Evolutionary conservation across 2,797 vertebrate genomes (phyloP).

Genomic region (Hippocampus kuda): DNA sequence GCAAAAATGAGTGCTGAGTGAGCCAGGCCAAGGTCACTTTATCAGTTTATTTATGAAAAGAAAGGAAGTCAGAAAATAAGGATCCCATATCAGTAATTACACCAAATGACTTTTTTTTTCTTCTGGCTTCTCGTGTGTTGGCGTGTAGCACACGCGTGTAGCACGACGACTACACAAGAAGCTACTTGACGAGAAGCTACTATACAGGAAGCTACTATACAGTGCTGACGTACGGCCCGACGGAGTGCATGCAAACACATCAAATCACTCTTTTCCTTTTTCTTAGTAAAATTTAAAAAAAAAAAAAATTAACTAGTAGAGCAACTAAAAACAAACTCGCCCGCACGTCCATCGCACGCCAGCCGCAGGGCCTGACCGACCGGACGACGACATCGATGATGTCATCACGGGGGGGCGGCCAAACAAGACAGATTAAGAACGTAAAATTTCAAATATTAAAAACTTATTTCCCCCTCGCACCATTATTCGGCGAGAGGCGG

Average conservation of each 20-base stretch:
- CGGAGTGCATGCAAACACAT: constrained; percentile 94
- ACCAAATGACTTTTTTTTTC: constrained; percentile 65
- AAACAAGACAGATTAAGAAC: not conserved
- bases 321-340: constrained; percentile 59
- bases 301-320: constrained; percentile 74
- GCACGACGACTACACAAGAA: constrained; percentile 1
- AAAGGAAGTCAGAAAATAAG: constrained; percentile 79
- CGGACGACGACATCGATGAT: not conserved
- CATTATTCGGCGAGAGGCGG: not conserved
- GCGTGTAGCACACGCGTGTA: constrained; percentile 46
- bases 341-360: not conserved
- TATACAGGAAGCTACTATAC: constrained; percentile 84
- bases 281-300: constrained; percentile 64
- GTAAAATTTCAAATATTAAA: not conserved
- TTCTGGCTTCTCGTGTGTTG: constrained; percentile 3
- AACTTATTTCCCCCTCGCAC: not conserved
- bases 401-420: not conserved
- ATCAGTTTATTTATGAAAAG: constrained; percentile 90
- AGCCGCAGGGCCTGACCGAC: no score
- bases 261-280: constrained; percentile 72
- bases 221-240: constrained; percentile 83
- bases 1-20: no score
- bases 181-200: constrained; percentile 64
- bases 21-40: constrained; percentile 49
- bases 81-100: constrained; percentile 83